phyloP scores from a whole-genome alignment of 2,797 vertebrate species.

The Pantherophis vulpinus region DNA sequence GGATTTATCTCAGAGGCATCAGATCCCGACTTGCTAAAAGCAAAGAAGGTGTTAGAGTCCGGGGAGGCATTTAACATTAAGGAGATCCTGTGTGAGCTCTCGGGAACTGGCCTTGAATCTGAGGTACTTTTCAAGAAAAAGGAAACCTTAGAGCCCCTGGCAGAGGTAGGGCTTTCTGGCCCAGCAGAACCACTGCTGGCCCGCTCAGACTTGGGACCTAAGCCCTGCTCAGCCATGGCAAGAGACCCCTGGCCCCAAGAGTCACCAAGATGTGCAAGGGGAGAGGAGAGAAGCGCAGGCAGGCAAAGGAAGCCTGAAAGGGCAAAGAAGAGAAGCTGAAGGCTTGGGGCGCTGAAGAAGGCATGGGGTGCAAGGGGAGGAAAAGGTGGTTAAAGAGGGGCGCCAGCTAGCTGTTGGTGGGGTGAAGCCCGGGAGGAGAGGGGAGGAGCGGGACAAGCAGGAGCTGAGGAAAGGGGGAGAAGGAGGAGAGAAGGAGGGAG shows the following conservation, averaged over 20 bases:
- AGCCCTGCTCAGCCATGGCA: background rate
- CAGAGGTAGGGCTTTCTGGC: background rate
- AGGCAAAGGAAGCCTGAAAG: background rate
- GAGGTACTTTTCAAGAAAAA: background rate
- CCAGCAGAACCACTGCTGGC: background rate
- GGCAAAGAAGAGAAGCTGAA: background rate
- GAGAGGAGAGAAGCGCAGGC: no score
- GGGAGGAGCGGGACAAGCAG: background rate
- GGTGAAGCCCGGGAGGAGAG: background rate
- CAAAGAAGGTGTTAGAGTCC: background rate
- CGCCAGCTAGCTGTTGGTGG: background rate
- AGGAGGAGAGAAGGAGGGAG: background rate
- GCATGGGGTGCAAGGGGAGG: background rate
- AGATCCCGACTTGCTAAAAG: background rate
- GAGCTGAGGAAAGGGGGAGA: background rate
- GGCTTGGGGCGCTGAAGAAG: background rate
- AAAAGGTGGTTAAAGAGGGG: background rate
- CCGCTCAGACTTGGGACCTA: background rate
- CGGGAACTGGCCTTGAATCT: background rate
- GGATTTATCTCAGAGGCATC: background rate
- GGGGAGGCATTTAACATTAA: background rate
- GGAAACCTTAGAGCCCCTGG: background rate
- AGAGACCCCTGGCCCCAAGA: no score
- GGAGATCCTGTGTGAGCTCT: background rate
- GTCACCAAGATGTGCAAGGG: background rate